A percentile compares a stretch with the other conserved stretches of the same genome.
These are phyloP conservation scores for Palythoa caribaeorum DNA, from an alignment of 92 coral and sea anemone genomes.

Conservation along the genomic window DNA sequence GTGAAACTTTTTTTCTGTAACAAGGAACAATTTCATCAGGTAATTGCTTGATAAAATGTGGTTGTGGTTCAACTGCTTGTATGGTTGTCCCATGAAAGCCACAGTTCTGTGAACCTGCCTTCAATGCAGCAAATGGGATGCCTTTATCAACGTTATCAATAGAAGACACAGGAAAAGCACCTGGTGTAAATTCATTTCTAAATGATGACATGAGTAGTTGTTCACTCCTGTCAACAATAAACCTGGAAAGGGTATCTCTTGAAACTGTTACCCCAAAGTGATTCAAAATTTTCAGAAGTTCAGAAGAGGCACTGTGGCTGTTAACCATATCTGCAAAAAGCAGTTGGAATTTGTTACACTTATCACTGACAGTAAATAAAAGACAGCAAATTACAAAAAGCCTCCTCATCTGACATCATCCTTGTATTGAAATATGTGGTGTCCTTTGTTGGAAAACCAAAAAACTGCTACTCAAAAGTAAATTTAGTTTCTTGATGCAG, in stretches of 20 bases:
- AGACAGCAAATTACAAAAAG: constrained; percentile 17
- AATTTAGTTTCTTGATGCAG: background rate
- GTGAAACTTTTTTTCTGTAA: no score
- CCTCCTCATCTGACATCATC: background rate
- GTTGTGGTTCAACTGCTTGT: constrained; percentile 33
- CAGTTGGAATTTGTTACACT: constrained; percentile 5
- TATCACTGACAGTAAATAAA: constrained; percentile 20
- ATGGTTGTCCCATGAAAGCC: constrained; percentile 21
- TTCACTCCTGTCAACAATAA: constrained; percentile 10
- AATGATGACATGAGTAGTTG: background rate
- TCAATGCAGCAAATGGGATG: no score
- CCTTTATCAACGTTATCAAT: background rate
- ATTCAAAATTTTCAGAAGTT: constrained; percentile 11
- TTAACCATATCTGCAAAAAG: constrained; percentile 21
- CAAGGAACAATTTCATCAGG: no score
- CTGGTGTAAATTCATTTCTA: constrained; percentile 12
- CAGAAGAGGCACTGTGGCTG: constrained; percentile 23
- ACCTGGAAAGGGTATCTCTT: background rate
- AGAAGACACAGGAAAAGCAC: constrained; percentile 24
- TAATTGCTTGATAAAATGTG: background rate
- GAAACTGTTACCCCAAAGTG: background rate
- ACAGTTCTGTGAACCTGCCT: constrained; percentile 1
- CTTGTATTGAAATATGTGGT: background rate
- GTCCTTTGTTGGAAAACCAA: constrained; percentile 17
- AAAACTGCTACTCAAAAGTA: constrained; percentile 12